phyloP scores from a whole-genome alignment of 1,140 invertebrate genomes.

The Rhagoletis zephyria region DNA sequence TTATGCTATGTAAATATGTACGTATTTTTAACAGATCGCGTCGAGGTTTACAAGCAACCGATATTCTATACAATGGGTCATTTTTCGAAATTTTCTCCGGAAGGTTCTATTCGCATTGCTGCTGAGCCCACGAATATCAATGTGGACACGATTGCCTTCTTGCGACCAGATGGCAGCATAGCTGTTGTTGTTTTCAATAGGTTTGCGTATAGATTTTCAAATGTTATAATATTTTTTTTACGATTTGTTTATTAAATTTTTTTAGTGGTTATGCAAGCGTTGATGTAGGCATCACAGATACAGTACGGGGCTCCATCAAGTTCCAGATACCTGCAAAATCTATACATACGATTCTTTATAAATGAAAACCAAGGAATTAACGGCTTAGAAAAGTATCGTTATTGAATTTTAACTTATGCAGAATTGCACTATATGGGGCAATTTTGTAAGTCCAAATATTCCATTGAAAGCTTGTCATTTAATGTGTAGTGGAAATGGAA shows the following conservation, averaged over 20 bases:
- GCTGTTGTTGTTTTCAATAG: slow-evolving; percentile 79
- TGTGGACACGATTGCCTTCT: slow-evolving; percentile 75
- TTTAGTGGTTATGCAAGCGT: slow-evolving; percentile 64
- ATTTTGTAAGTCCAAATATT: too few relatives aligned
- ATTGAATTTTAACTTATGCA: too few relatives aligned
- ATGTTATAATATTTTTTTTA: neutral
- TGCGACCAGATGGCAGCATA: slow-evolving; percentile 76
- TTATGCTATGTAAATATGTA: neutral
- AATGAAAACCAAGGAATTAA: slow-evolving; percentile 42
- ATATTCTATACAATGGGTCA: slow-evolving; percentile 91
- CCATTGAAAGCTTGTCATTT: too few relatives aligned
- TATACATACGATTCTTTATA: slow-evolving; percentile 67
- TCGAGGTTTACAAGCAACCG: slow-evolving; percentile 90
- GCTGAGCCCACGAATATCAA: slow-evolving; percentile 64
- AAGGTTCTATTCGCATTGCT: slow-evolving; percentile 76
- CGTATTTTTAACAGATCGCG: slow-evolving; percentile 58
- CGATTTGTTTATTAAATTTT: neutral
- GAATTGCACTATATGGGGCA: too few relatives aligned
- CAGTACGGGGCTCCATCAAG: slow-evolving; percentile 60
- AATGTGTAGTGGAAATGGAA: too few relatives aligned
- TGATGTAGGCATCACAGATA: slow-evolving; percentile 63
- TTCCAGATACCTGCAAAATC: slow-evolving; percentile 67
- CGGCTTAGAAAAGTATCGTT: too few relatives aligned
- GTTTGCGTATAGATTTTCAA: slow-evolving; percentile 71
- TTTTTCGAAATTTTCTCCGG: slow-evolving; percentile 86